A percentile compares a stretch with the other conserved stretches of the same genome.
These are phyloP conservation scores for Leucoraja ocellata DNA, from an alignment of 2,797 vertebrate genomes.

Conservation along the genomic window DNA sequence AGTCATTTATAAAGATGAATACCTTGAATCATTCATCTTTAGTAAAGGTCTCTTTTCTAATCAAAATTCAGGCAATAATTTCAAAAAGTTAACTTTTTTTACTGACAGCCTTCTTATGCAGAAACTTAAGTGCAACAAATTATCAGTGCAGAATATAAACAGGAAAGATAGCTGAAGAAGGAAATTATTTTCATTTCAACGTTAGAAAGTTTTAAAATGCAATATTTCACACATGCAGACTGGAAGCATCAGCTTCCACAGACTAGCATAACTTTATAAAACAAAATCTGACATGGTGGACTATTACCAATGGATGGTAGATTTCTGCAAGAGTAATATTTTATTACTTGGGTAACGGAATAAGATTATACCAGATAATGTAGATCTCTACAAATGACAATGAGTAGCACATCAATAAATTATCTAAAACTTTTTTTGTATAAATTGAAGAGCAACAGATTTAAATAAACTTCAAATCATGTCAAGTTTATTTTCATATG, in stretches of 20 bases:
- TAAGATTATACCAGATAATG: not conserved
- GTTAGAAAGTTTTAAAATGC: not conserved
- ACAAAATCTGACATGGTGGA: not conserved
- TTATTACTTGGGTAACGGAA: not conserved
- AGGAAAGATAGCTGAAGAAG: not conserved
- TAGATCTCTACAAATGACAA: not conserved
- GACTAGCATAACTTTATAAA: not conserved
- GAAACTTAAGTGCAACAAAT: not conserved
- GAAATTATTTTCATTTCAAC: not conserved
- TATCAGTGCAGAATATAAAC: not conserved
- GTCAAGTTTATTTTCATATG: too few species aligned
- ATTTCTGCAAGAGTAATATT: not conserved
- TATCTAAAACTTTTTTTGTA: not conserved
- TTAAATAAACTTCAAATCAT: not conserved
- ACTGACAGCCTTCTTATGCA: not conserved
- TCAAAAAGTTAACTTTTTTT: not conserved
- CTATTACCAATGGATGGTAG: not conserved
- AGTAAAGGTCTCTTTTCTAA: not conserved
- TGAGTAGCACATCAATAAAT: not conserved
- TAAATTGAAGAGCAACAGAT: not conserved
- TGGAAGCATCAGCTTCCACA: not conserved
- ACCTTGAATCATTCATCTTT: not conserved
- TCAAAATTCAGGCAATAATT: not conserved
- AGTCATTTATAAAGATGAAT: not conserved
- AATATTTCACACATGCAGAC: not conserved